Base-by-base conservation (phyloP, 2,888 invertebrate species). In the Urechis unicinctus region DNA sequence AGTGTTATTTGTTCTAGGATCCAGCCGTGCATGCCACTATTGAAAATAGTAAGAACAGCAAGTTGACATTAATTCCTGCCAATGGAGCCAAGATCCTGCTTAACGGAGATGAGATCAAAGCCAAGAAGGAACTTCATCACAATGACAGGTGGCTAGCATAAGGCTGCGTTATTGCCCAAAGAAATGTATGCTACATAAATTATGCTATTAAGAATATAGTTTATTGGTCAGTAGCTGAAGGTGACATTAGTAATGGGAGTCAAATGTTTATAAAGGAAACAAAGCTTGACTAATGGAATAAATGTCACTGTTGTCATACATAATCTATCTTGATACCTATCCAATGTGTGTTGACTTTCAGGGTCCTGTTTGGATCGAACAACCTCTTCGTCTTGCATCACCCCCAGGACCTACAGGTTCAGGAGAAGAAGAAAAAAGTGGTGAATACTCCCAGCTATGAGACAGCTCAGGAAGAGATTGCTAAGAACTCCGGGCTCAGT, bases 331-430 rank as follows among this genome's bases (percentile, higher is more conserved):
- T 36, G 9, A 13, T 36, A 36, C 36, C 17, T 17, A 36, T 36
- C 36, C 9, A 9, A 36, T 36, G 36, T 36, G 9, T 36, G 26
- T 48, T 48, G 4, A 5, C 9, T 50, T 59, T 30, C 62, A 74
- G 75, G 53, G 63, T 75, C 31, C 50, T 70, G 56, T 73, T 75
- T 67, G 75, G 75, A 4, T 67, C 72, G 22, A 74, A 68, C 57
- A 70, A 71, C 51, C 61, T 74, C 60, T 75, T 67, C 61, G 73
- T 74, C 6, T 73, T 75, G 64, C 71, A 73, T 59, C 70, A 74
- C 53, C 75, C 75, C 4, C 65, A 70, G 60, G 74, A 74, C 53
- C 63, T 63, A 52, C 66, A 70, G 6, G 66, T 66, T 46, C 63
- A 62, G 45, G 53, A 65, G 26, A 71, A 73, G 46, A 60, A 65